A percentile compares a stretch with the other conserved stretches of the same genome.
Conservation (phyloP, 2,113 vertebrate species). For the Prolemur simus region DNA sequence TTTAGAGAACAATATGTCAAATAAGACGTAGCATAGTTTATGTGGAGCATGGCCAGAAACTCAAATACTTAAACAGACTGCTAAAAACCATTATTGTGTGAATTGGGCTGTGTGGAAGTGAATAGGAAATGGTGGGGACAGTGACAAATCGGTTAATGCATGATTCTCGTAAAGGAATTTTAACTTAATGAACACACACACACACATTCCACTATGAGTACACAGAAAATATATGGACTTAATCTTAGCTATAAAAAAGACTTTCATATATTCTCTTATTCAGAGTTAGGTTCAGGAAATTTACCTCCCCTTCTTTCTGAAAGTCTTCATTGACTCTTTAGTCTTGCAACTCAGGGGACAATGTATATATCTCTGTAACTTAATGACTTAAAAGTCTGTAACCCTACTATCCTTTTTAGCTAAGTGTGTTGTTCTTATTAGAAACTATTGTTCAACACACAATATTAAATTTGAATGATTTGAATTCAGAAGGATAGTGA, state of each 20-base stretch:
- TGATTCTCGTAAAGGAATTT: background rate
- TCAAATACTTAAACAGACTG: background rate
- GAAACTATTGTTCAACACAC: background rate
- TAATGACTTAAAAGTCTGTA: background rate
- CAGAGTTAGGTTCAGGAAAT: too few relatives aligned
- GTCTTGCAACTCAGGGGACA: background rate
- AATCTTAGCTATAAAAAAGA: background rate
- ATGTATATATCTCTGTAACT: background rate
- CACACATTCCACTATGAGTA: background rate
- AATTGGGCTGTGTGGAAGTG: background rate
- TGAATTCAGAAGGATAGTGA: background rate
- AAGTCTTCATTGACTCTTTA: background rate
- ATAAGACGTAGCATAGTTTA: background rate
- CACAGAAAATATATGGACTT: background rate
- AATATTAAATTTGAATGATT: background rate
- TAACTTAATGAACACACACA: background rate
- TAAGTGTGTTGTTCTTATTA: background rate
- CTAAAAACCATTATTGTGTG: background rate
- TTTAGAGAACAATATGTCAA: background rate
- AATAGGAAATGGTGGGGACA: background rate
- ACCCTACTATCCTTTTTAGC: background rate
- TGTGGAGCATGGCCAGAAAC: background rate
- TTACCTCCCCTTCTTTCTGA: background rate
- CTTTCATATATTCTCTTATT: background rate
- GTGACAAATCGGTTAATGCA: background rate